These are phyloP conservation scores for Caenorhabditis sp. DNA, from an alignment of 2,888 invertebrate species.

Conservation along the genomic window DNA sequence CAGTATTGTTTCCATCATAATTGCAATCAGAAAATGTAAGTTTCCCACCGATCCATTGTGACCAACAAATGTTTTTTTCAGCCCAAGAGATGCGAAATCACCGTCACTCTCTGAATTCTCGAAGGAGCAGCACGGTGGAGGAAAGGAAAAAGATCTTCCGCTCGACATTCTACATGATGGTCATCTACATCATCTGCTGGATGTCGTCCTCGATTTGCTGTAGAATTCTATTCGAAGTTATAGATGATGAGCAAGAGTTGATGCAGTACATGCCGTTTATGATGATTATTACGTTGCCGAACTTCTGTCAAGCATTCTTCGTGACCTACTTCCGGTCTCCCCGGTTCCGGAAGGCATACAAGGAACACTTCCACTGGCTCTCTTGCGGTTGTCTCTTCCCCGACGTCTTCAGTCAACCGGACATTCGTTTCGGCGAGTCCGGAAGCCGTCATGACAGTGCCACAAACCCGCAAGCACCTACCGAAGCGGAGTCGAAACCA, in stretches of 20 bases:
- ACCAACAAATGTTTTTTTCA: background rate
- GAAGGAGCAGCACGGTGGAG: constrained; percentile 37
- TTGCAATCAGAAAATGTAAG: constrained; percentile 46
- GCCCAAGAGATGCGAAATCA: constrained; percentile 48
- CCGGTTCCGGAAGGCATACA: constrained; percentile 50
- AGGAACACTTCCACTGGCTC: constrained; percentile 50
- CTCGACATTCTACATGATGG: constrained; percentile 52
- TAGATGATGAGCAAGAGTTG: constrained; percentile 38
- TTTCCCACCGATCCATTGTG: background rate
- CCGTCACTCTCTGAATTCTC: constrained; percentile 24
- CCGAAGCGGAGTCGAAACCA: constrained; percentile 16
- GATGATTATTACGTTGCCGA: constrained; percentile 53
- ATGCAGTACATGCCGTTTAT: constrained; percentile 37
- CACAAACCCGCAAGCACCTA: constrained; percentile 24
- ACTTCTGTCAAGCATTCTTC: constrained; percentile 51
- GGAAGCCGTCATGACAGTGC: constrained; percentile 47
- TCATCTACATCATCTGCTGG: constrained; percentile 51
- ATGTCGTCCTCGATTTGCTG: constrained; percentile 36
- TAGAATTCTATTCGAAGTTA: constrained; percentile 16
- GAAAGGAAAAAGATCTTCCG: constrained; percentile 46
- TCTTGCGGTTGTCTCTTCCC: constrained; percentile 32
- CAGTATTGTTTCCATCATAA: constrained; percentile 23
- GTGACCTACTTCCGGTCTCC: constrained; percentile 50
- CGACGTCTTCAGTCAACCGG: constrained; percentile 30
- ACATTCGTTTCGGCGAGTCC: constrained; percentile 29